A percentile compares a stretch with the other conserved stretches of the same genome.
Conservation (phyloP, 2,888 invertebrate genomes). For the Galerucella nymphaeae region DNA sequence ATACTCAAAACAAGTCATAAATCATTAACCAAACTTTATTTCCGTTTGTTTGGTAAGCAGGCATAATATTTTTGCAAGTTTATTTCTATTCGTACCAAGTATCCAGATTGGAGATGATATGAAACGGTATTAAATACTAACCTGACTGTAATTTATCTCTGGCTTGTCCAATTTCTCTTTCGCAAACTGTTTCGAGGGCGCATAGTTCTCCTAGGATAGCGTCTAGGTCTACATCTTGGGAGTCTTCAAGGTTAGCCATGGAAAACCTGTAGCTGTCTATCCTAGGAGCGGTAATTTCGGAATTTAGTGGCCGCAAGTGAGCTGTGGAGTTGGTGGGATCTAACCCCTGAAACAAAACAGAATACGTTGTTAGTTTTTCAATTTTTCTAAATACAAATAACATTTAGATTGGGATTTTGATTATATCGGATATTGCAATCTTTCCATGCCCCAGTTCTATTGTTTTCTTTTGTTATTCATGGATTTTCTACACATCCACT, state of each 20-base stretch:
- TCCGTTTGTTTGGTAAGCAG: too few species aligned
- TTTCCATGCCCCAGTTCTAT: too few species aligned
- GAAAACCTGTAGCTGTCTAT: constrained; percentile 94
- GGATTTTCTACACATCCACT: too few species aligned
- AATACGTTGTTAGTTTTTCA: too few species aligned
- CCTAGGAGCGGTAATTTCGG: constrained; percentile 81
- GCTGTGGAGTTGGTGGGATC: constrained; percentile 71
- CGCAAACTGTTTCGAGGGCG: constrained; percentile 82
- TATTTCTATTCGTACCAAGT: too few species aligned
- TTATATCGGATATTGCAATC: too few species aligned
- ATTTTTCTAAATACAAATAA: too few species aligned
- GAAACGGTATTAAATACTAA: constrained; percentile 42
- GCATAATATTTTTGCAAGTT: too few species aligned
- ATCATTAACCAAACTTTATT: too few species aligned
- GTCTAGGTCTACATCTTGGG: constrained; percentile 96
- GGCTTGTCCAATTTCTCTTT: constrained; percentile 68
- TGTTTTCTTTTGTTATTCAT: too few species aligned
- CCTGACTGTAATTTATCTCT: constrained; percentile 63
- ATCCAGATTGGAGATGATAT: not conserved
- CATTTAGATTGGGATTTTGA: too few species aligned
- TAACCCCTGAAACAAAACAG: constrained; percentile 73
- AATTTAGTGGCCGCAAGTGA: constrained; percentile 72
- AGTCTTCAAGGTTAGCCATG: constrained; percentile 96
- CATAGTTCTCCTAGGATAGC: constrained; percentile 96
- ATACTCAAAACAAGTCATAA: too few species aligned